Evolutionary conservation across 2,888 invertebrate species (phyloP).

Genomic region (Mantis religiosa): DNA sequence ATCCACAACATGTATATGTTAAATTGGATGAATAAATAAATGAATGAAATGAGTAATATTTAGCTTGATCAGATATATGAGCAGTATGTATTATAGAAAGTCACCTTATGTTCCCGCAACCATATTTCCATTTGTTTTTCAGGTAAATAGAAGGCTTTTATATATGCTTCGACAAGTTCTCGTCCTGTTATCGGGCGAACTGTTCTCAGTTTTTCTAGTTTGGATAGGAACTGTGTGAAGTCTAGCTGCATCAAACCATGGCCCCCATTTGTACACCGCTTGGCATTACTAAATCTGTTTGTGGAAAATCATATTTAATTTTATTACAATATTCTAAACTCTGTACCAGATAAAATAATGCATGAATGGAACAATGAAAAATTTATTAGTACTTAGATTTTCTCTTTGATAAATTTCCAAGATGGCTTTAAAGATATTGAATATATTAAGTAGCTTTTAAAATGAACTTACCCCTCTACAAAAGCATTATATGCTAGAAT

Average conservation of each 20-base stretch:
- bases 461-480: conserved; percentile 75
- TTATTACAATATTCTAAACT: conserved; percentile 16
- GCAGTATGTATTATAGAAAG: conserved; percentile 22
- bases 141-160: conserved; percentile 94
- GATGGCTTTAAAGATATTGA: no score
- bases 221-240: conserved; percentile 89
- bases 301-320: conserved; percentile 35
- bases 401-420: no score
- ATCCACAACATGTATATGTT: no score
- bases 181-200: conserved; percentile 81
- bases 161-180: conserved; percentile 88
- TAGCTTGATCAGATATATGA: no score
- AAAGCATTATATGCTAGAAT: conserved; percentile 80
- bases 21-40: no score
- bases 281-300: conserved; percentile 75
- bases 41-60: no score
- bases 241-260: conserved; percentile 96
- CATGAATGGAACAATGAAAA: not conserved
- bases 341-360: not conserved
- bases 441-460: not conserved
- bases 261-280: conserved; percentile 93
- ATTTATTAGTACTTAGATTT: no score
- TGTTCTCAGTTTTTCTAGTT: conserved; percentile 80
- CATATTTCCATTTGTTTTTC: conserved; percentile 84
- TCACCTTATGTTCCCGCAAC: conserved; percentile 73